Evolutionary conservation across 2,888 invertebrate species (phyloP).

Genomic region (Drosophila cognata): DNA sequence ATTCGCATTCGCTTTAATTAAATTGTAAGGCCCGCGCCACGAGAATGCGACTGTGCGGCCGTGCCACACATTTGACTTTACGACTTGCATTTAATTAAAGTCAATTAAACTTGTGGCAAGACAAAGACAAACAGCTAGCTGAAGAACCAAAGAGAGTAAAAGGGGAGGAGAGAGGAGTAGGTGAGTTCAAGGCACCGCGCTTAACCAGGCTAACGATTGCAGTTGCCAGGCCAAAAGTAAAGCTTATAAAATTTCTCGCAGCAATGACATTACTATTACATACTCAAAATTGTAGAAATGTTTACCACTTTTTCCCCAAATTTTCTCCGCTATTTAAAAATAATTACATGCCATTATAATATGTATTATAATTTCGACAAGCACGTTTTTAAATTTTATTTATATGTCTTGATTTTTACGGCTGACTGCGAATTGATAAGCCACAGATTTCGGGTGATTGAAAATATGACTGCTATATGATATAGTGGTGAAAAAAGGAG

Average conservation of each 20-base stretch:
- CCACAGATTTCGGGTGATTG: background rate
- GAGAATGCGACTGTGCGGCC: slow-evolving; percentile 42
- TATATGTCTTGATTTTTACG: background rate
- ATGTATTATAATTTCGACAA: background rate
- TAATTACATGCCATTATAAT: background rate
- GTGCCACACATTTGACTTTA: slow-evolving; percentile 72
- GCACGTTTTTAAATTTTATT: background rate
- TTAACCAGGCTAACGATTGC: slow-evolving; percentile 1
- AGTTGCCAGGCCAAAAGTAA: background rate
- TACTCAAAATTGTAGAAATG: background rate
- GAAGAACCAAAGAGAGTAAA: background rate
- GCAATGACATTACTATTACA: background rate
- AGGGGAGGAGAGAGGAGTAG: background rate
- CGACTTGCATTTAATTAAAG: slow-evolving; percentile 79
- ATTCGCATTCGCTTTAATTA: slow-evolving; percentile 77
- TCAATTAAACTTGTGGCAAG: slow-evolving; percentile 61
- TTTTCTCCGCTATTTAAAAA: background rate
- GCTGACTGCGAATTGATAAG: background rate
- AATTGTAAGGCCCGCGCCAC: slow-evolving; percentile 54
- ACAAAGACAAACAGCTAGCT: slow-evolving; percentile 10
- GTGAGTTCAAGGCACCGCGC: slow-evolving; percentile 3
- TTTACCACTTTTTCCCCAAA: background rate
- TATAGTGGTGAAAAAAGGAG: background rate
- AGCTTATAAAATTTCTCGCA: background rate
- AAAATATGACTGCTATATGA: background rate